A percentile compares a stretch with the other conserved stretches of the same genome.
phyloP scores from a whole-genome alignment of 2,113 vertebrate genomes.

The Willisornis vidua region DNA sequence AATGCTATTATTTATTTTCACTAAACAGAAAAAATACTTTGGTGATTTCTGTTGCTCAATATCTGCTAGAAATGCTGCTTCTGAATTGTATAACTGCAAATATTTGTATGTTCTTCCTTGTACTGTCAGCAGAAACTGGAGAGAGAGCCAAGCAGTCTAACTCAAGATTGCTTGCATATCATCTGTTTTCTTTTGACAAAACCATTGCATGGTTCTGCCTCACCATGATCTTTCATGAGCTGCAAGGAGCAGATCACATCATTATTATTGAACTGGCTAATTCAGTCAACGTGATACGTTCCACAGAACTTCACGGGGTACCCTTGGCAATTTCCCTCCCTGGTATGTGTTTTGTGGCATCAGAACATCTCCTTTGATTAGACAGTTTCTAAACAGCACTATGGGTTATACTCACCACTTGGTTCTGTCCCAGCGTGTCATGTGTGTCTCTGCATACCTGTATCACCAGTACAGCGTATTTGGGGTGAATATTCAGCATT shows the following conservation, averaged over 20 bases:
- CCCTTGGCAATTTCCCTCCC: background rate
- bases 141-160: background rate
- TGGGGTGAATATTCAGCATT: background rate
- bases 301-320: background rate
- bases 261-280: background rate
- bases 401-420: background rate
- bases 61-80: background rate
- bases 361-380: background rate
- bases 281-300: fast-evolving
- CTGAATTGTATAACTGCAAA: background rate
- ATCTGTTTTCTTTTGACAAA: background rate
- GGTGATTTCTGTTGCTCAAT: background rate
- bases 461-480: background rate
- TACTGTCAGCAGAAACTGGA: background rate
- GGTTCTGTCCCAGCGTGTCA: background rate
- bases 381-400: background rate
- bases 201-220: background rate
- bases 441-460: background rate
- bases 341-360: fast-evolving
- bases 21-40: background rate
- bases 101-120: background rate
- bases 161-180: background rate
- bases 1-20: background rate
- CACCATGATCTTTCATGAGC: fast-evolving
- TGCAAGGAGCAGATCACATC: background rate